These are phyloP conservation scores for Zaprionus nigranus DNA, from an alignment of 1,140 invertebrate genomes.

Conservation along the genomic window DNA sequence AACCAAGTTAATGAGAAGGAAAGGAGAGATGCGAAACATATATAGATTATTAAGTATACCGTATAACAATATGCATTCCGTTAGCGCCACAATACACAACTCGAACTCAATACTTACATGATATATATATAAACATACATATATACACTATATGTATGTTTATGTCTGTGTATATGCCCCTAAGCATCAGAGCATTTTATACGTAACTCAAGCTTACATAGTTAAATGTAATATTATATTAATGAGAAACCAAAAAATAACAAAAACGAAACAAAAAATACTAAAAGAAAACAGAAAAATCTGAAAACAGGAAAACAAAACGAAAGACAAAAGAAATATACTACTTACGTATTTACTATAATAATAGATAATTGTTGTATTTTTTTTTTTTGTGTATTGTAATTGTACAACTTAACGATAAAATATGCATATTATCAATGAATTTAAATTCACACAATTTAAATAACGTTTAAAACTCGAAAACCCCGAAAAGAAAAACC, in stretches of 20 bases:
- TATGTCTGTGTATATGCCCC: conserved; percentile 23
- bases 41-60: conserved; percentile 13
- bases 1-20: conserved; percentile 14
- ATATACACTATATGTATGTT: conserved; percentile 11
- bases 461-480: conserved; percentile 57
- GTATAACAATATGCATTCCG: conserved; percentile 30
- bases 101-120: conserved; percentile 25
- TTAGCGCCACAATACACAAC: conserved; percentile 25
- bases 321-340: conserved; percentile 33
- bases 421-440: conserved; percentile 78
- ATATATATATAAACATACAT: conserved; percentile 8
- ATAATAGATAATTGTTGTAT: conserved; percentile 65
- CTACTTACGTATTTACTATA: conserved; percentile 46
- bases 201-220: conserved; percentile 78
- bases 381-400: conserved; percentile 61
- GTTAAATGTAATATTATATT: conserved; percentile 53
- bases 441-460: conserved; percentile 75
- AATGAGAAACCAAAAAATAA: conserved; percentile 18
- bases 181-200: conserved; percentile 65
- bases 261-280: conserved; percentile 10
- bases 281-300: background rate
- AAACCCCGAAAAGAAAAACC: conserved; percentile 3
- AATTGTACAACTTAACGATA: conserved; percentile 57
- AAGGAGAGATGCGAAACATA: background rate
- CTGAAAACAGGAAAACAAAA: conserved; percentile 1